Evolutionary conservation across 2,797 vertebrate species (phyloP), one percentile per base, ranked within the genome.

Genomic region (Rhabdomys pumilio): DNA sequence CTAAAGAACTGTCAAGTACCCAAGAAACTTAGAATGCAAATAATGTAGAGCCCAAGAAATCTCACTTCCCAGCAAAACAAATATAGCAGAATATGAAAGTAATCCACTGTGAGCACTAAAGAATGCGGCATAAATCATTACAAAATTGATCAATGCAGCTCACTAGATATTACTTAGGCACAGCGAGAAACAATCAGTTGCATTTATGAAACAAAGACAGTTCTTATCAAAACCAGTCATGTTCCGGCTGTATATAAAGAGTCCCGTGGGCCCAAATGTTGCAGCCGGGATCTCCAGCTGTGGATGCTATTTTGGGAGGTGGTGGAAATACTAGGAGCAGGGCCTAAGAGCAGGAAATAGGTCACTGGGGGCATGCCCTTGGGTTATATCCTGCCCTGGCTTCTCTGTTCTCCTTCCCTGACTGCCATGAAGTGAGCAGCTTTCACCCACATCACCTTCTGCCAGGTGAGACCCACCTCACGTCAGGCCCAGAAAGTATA

Each of bases 151-250:
- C 50, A 31, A 31, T 6, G 9, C 5, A 79, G 22, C 47, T 63
- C 44, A 20, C 87, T 84, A 59, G 77, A 10, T 89, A 81, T 82
- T 85, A 82, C 31, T 82, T 85, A 82, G n/a, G 73, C 12, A 90
- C 80, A 72, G 77, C 41, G 38, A 93, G 57, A 87, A 69, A 80
- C 41, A 34, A 47, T 38, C 17, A 34, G 59, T 72, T 29, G 44
- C 76, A 11, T 69, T 72, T 63, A 10, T 38, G n/a, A 92, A 81
- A 80, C 65, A 89, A 85, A 86, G 67, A 7, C 14, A 38, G 31
- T 73, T 89, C 15, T 79, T 93, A 76, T 79, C 11, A 77, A 55
- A 91, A 31, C 8, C 26, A 65, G 41, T 44, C 10, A 31, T 11
- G 7, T 77, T 80, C 15, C 29, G 5, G 22, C 72, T 80, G 44